Evolutionary conservation across 2,113 vertebrate species (phyloP).

Genomic region (Zosterops japonicus): DNA sequence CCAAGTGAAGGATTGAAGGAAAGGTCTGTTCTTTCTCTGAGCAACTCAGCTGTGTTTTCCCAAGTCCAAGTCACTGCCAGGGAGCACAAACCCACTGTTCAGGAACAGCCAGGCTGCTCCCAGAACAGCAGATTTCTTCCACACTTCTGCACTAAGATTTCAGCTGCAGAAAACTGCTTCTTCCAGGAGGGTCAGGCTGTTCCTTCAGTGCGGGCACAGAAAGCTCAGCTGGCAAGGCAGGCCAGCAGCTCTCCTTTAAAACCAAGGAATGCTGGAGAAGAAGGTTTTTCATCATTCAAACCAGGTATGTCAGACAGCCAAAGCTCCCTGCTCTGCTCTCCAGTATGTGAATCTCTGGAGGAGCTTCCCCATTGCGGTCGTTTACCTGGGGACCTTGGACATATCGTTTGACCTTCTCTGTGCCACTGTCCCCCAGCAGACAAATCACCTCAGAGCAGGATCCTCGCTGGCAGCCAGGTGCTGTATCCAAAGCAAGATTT

Average conservation of each 20-base stretch:
- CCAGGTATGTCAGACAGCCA: not conserved
- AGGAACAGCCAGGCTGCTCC: not conserved
- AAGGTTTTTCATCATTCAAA: not conserved
- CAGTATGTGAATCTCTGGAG: not conserved
- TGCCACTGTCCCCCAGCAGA: not conserved
- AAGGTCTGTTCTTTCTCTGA: not conserved
- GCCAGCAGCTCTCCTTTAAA: not conserved
- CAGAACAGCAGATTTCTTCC: not conserved
- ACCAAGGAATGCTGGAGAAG: not conserved
- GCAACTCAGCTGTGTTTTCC: not conserved
- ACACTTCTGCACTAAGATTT: not conserved
- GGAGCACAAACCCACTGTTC: not conserved
- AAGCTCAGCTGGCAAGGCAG: not conserved
- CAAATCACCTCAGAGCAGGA: not conserved
- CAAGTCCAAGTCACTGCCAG: not conserved
- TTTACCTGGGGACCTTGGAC: not conserved
- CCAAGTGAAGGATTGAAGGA: not conserved
- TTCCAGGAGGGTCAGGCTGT: not conserved
- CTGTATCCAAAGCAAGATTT: not conserved
- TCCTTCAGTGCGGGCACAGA: rapidly evolving
- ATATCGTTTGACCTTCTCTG: not conserved
- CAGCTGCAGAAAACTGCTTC: not conserved
- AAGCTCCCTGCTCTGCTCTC: not conserved
- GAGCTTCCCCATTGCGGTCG: rapidly evolving
- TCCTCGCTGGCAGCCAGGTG: not conserved